These are phyloP conservation scores for Trichogramma dendrolimi DNA, from an alignment of 2,888 invertebrate species.

Conservation along the genomic window DNA sequence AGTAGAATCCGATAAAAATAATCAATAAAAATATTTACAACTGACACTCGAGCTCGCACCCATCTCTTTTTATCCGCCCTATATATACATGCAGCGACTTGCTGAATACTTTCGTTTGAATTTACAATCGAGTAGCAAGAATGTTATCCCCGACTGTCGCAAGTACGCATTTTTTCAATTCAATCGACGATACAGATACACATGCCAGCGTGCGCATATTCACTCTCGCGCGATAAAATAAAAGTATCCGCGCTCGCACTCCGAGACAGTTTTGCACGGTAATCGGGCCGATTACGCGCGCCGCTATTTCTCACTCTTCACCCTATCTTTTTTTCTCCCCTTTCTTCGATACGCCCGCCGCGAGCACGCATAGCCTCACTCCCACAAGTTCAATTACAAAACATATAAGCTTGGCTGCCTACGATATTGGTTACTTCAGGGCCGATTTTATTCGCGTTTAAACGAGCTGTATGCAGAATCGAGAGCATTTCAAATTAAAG, in stretches of 20 bases:
- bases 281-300: constrained; percentile 26
- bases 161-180: constrained; percentile 26
- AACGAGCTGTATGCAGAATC: constrained; percentile 10
- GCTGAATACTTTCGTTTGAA: constrained; percentile 16
- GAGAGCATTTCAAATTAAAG: constrained; percentile 10
- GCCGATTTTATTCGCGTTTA: constrained; percentile 22
- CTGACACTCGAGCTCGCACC: not conserved
- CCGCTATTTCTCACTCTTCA: constrained; percentile 29
- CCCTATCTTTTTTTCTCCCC: not conserved
- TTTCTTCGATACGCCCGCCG: not conserved
- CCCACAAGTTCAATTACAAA: constrained; percentile 20
- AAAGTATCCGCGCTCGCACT: constrained; percentile 9
- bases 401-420: not conserved
- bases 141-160: not conserved
- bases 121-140: not conserved
- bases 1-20: too few relatives aligned
- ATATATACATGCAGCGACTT: constrained; percentile 20
- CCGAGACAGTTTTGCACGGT: constrained; percentile 22
- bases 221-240: constrained; percentile 25
- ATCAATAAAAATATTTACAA: not conserved
- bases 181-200: constrained; percentile 20
- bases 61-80: not conserved
- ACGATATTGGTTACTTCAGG: constrained; percentile 18
- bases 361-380: not conserved
- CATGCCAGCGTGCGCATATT: not conserved